These are phyloP conservation scores for Latrodectus geometricus DNA, from an alignment of 1,140 invertebrate genomes.

Conservation along the genomic window DNA sequence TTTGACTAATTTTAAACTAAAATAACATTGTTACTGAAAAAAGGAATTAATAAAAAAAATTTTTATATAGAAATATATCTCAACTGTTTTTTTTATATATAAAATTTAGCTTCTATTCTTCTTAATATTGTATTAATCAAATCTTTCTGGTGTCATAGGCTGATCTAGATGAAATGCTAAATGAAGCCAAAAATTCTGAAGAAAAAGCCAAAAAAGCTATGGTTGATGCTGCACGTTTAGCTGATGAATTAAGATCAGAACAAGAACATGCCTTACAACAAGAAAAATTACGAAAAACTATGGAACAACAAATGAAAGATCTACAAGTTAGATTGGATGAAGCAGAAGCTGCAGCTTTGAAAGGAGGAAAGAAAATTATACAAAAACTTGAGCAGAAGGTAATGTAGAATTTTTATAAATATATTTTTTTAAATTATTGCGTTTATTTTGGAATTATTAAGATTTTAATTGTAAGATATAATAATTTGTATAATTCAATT, in stretches of 20 bases:
- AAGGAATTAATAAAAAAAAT: no score
- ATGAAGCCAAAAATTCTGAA: constrained; percentile 95
- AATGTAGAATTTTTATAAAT: neutral
- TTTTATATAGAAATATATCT: no score
- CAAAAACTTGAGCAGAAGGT: constrained; percentile 72
- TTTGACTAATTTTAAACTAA: neutral
- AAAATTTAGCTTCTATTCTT: no score
- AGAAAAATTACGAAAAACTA: constrained; percentile 96
- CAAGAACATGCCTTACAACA: constrained; percentile 98
- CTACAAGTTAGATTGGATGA: constrained; percentile 81
- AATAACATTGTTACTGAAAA: no score
- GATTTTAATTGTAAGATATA: no score
- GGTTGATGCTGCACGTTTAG: constrained; percentile 96
- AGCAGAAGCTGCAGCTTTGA: constrained; percentile 81
- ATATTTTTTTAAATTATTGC: neutral
- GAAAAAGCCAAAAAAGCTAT: constrained; percentile 98
- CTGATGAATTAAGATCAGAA: constrained; percentile 97
- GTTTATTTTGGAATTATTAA: neutral
- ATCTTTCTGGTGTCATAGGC: constrained; percentile 70
- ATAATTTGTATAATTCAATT: no score
- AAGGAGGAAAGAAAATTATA: constrained; percentile 91
- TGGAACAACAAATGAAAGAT: constrained; percentile 98
- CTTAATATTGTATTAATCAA: no score
- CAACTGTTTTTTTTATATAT: no score
- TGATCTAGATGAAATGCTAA: constrained; percentile 95